Percentiles rank a stretch among this genome's conserved stretches.
These are phyloP conservation scores for Leptobrachium leishanense DNA, from an alignment of 2,113 vertebrate genomes.

Conservation along the genomic window DNA sequence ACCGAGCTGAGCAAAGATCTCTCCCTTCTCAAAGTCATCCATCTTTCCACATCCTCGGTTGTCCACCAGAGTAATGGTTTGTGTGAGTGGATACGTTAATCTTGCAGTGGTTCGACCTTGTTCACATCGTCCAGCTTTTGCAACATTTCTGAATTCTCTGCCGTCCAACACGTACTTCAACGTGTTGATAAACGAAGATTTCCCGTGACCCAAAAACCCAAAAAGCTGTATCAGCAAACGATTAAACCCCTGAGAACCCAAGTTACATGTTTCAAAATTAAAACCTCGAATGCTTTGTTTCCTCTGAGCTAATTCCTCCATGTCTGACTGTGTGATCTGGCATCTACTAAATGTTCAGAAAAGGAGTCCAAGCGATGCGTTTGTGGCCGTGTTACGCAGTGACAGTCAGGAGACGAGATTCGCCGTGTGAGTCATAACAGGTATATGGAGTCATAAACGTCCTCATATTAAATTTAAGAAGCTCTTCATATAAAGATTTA, in stretches of 20 bases:
- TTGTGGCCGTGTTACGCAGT: no score
- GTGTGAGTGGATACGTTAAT: background rate
- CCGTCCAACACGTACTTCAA: background rate
- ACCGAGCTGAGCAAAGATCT: conserved; percentile 2
- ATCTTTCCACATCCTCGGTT: background rate
- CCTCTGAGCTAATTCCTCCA: background rate
- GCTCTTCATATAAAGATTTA: no score
- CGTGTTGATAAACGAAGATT: no score
- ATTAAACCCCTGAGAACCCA: background rate
- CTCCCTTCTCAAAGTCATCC: background rate
- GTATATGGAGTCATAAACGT: no score
- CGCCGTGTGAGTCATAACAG: no score
- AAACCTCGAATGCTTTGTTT: background rate
- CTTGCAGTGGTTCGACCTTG: background rate
- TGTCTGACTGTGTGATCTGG: background rate
- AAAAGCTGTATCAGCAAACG: no score
- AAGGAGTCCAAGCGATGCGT: no score
- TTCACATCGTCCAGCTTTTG: background rate
- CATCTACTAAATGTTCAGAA: no score
- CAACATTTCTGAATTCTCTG: background rate
- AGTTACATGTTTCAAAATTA: background rate
- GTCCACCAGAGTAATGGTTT: conserved; percentile 2
- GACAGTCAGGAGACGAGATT: no score
- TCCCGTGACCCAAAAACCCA: no score
- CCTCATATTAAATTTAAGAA: no score